Evolutionary conservation across 1,140 invertebrate species (phyloP).

Genomic region (Sitobion miscanthi): DNA sequence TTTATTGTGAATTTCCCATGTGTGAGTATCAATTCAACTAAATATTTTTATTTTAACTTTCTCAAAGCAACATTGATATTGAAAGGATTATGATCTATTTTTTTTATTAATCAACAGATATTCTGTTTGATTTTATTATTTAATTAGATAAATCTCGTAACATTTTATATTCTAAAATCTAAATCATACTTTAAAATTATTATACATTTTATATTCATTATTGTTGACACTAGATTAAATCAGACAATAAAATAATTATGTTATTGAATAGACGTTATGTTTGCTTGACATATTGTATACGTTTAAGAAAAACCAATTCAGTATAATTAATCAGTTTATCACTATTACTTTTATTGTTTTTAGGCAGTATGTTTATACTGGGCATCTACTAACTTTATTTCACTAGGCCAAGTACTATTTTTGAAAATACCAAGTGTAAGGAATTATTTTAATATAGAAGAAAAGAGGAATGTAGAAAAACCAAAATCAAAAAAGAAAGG

Average conservation of each 20-base stretch:
- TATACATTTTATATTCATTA: not conserved
- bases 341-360: conserved; percentile 59
- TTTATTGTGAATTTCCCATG: conserved; percentile 89
- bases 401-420: conserved; percentile 80
- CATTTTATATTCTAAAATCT: not conserved
- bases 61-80: not conserved
- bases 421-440: conserved; percentile 78
- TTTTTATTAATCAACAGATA: not conserved
- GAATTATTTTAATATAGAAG: conserved; percentile 80
- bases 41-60: not conserved
- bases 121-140: not conserved
- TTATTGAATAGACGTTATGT: not conserved
- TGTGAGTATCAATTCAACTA: conserved; percentile 65
- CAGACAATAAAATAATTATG: not conserved
- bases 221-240: not conserved
- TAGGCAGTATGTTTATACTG: conserved; percentile 90
- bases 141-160: not conserved
- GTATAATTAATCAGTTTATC: not conserved
- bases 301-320: not conserved
- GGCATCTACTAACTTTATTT: conserved; percentile 86
- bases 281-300: not conserved
- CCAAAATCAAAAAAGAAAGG: conserved; percentile 74
- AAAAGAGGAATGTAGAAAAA: conserved; percentile 63
- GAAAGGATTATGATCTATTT: not conserved
- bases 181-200: too few relatives aligned